Conservation (phyloP, 2,888 invertebrate species). For the Spatulosminthurus flaviceps region DNA sequence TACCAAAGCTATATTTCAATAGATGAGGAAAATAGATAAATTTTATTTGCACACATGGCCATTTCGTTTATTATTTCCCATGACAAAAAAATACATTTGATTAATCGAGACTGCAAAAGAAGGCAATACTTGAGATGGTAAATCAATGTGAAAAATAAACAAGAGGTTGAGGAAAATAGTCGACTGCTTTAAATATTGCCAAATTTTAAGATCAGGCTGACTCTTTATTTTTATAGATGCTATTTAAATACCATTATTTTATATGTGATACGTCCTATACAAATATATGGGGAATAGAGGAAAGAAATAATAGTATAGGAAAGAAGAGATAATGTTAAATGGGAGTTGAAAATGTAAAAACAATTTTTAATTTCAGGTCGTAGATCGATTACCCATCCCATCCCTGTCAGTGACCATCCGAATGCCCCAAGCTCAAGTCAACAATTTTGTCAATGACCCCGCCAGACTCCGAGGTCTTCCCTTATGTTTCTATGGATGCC, state of each 20-base stretch:
- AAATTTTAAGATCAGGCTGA: too few relatives aligned
- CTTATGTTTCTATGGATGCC: constrained; percentile 62
- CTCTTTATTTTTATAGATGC: too few relatives aligned
- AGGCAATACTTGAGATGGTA: neutral
- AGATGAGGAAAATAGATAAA: constrained; percentile 7
- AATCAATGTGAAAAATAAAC: neutral
- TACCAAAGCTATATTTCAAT: neutral
- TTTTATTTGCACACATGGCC: constrained; percentile 7
- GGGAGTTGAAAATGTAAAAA: neutral
- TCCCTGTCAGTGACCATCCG: constrained; percentile 61
- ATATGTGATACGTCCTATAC: too few relatives aligned
- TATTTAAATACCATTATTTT: too few relatives aligned
- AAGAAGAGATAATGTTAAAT: neutral
- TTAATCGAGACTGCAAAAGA: neutral
- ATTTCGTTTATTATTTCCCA: neutral
- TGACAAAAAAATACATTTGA: constrained; percentile 3
- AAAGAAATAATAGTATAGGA: too few relatives aligned
- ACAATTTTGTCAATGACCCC: constrained; percentile 54
- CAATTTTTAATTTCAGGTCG: constrained; percentile 48
- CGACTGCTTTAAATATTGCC: neutral
- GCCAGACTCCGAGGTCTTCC: constrained; percentile 59
- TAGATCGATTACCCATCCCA: constrained; percentile 61
- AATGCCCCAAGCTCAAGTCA: constrained; percentile 58
- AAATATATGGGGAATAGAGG: too few relatives aligned
- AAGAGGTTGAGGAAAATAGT: neutral